Percentiles rank a stretch among this genome's conserved stretches.
phyloP scores from a whole-genome alignment of 2,113 vertebrate species.

The Gulo gulo region DNA sequence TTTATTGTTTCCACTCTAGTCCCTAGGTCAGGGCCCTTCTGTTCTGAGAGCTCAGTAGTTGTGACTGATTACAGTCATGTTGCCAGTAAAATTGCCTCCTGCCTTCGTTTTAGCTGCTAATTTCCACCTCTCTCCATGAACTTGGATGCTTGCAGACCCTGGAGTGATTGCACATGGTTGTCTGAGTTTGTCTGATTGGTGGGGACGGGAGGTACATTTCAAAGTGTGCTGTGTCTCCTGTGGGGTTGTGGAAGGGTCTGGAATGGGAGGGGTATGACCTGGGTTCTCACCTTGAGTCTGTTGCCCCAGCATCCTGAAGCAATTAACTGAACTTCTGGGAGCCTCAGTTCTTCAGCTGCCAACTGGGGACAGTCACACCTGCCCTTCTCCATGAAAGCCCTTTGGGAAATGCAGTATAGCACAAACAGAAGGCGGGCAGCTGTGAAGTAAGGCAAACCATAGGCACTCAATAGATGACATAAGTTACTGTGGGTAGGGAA shows the following conservation, averaged over 20 bases:
- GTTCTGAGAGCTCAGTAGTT: background rate
- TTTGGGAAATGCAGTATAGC: background rate
- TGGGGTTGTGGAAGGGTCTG: background rate
- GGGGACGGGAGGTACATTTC: background rate
- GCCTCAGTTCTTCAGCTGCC: background rate
- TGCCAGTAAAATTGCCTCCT: background rate
- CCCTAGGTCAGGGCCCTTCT: background rate
- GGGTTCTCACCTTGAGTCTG: background rate
- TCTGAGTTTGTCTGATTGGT: background rate
- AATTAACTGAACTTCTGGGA: background rate
- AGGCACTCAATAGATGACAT: background rate
- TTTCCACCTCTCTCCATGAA: background rate
- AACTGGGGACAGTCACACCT: background rate
- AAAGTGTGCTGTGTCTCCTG: background rate
- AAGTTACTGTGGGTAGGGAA: background rate
- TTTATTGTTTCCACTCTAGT: background rate
- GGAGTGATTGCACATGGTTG: background rate
- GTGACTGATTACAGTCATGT: background rate
- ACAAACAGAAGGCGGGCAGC: background rate
- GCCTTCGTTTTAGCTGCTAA: background rate
- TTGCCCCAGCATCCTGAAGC: background rate
- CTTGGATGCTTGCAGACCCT: background rate
- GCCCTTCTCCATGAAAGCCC: background rate
- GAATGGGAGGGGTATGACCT: background rate
- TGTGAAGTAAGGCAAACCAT: background rate